Evolutionary conservation across 2,797 vertebrate species (phyloP).

Genomic region (Mormyrops attenuatus): DNA sequence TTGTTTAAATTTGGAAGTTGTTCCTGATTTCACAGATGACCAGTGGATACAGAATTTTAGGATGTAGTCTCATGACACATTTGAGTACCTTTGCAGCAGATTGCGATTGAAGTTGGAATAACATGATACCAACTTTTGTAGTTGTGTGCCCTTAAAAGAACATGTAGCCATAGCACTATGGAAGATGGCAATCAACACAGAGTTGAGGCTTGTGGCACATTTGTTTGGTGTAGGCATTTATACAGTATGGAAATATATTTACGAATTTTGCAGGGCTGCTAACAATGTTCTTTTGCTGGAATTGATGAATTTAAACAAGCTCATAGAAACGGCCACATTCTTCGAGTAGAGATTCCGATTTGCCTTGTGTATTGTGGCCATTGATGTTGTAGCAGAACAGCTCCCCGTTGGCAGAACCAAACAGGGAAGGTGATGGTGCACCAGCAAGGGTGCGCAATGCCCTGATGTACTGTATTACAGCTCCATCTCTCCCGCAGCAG

Average conservation of each 20-base stretch:
- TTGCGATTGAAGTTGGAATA: conserved; percentile 5
- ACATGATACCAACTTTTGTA: conserved; percentile 25
- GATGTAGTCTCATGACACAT: too few species aligned
- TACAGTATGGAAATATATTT: neutral
- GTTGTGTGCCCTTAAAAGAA: conserved; percentile 29
- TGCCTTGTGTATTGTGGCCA: conserved; percentile 34
- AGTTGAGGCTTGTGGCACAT: neutral
- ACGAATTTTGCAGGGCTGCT: too few species aligned
- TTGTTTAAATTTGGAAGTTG: too few species aligned
- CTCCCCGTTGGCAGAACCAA: neutral
- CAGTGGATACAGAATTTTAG: too few species aligned
- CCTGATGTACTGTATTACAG: neutral
- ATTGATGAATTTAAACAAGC: too few species aligned
- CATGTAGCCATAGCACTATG: conserved; percentile 18
- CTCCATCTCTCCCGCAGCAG: too few species aligned
- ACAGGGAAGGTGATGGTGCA: neutral
- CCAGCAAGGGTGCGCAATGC: neutral
- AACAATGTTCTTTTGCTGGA: too few species aligned
- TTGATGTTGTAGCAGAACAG: conserved; percentile 21
- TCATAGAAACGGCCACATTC: conserved; percentile 30
- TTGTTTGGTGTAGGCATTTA: conserved; percentile 33
- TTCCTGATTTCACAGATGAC: too few species aligned
- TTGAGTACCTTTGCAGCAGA: too few species aligned
- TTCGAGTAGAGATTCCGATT: conserved; percentile 20
- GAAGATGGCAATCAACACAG: too few species aligned